phyloP scores from a whole-genome alignment of 2,113 vertebrate genomes.

The Typhlomys cinereus region DNA sequence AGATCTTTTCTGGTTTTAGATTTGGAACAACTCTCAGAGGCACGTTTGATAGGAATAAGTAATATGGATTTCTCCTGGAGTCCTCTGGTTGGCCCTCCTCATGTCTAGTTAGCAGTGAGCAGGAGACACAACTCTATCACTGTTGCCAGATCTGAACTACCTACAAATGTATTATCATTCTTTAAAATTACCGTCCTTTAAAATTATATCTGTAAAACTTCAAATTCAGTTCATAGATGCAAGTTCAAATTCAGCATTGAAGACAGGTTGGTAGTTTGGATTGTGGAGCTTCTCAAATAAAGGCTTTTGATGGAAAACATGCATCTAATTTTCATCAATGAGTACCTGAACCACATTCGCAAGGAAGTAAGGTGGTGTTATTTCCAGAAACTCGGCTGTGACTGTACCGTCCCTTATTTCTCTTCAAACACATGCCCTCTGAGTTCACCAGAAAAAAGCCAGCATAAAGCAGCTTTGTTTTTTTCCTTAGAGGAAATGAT shows the following conservation, averaged over 20 bases:
- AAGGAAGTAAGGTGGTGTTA: background rate
- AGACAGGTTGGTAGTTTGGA: constrained; percentile 50
- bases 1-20: constrained; percentile 24
- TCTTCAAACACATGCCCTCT: background rate
- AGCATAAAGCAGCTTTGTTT: constrained; percentile 50
- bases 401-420: background rate
- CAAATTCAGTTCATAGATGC: background rate
- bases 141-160: constrained; percentile 25
- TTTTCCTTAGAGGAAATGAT: constrained; percentile 20
- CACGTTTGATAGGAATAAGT: rapidly evolving
- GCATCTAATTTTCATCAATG: constrained; percentile 26
- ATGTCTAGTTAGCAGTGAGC: constrained; percentile 20
- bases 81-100: background rate
- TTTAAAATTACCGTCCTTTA: constrained; percentile 16
- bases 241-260: background rate
- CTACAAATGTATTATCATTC: constrained; percentile 57
- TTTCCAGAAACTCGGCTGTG: constrained; percentile 34
- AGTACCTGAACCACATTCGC: constrained; percentile 25
- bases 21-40: constrained; percentile 20
- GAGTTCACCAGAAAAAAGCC: constrained; percentile 14
- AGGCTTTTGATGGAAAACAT: constrained; percentile 65
- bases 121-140: constrained; percentile 46
- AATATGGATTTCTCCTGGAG: background rate
- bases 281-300: constrained; percentile 60
- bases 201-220: constrained; percentile 54